Evolutionary conservation across 2,888 invertebrate genomes (phyloP), one percentile per base, ranked within the genome.

Genomic region (Plebejus melissa): DNA sequence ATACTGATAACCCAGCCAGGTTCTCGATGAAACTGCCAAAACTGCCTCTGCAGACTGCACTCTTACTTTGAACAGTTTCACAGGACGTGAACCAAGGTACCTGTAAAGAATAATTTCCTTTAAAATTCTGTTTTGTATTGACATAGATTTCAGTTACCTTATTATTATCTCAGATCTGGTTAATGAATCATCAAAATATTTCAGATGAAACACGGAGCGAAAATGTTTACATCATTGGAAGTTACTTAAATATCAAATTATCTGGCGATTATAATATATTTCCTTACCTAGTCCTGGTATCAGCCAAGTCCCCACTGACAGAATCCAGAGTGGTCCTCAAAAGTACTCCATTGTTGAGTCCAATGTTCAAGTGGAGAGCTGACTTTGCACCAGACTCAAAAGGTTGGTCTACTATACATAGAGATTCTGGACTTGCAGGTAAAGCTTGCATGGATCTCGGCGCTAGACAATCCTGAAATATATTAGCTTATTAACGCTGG

Each of bases 1-100:
- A 88, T 99, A 99, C 84, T 98, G 98, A 87, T 99, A 99, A 84
- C 99, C 98, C 38, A 99, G 94, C 99, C 99, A 99, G 0, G 99
- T 98, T 80, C 99, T 95, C 80, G 98, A 99, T 0, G 99, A 99
- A 95, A 99, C 98, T 0, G 99, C 99, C 54, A 99, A 91, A 0
- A 99, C 99, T 0, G 99, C 98, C 89, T 99, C 99, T 11, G 97
- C 96, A 16, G 98, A 98, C 85, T 99, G 99, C 95, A 99, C 99
- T 79, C 96, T 95, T 76, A 99, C 99, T 85, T 98, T 96, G 89
- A 99, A 99, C 4, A 99, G 94, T 88, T 99, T 99, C 0, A 99
- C 99, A 0, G 99, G 98, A 74, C 98, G 94, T 0, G 98, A 98
- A 38, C 99, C 99, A 74, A 99, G 94, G 88, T 99, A 99, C 79